Evolutionary conservation across 2,113 vertebrate genomes (phyloP).

Genomic region (Hippocampus abdominalis): DNA sequence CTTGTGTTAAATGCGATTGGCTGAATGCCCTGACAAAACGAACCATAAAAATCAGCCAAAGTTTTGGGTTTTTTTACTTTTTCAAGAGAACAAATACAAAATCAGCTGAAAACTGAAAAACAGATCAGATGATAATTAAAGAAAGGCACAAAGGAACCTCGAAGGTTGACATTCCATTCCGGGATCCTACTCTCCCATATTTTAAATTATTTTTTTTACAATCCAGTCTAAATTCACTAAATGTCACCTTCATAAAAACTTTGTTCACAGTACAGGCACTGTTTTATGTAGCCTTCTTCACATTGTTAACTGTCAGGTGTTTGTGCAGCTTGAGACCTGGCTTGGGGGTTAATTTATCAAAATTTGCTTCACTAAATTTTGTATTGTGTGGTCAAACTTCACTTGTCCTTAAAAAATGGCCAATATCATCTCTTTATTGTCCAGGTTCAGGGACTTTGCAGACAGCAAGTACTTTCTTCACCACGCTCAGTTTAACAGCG

Average conservation of each 20-base stretch:
- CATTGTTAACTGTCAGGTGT: background rate
- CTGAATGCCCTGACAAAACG: too few species aligned
- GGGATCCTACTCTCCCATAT: background rate
- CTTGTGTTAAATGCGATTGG: too few species aligned
- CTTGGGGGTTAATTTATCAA: background rate
- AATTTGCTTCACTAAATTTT: background rate
- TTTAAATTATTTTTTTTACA: background rate
- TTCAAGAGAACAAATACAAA: too few species aligned
- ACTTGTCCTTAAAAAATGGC: background rate
- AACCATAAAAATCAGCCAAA: too few species aligned
- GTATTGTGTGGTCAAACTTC: background rate
- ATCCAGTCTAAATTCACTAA: too few species aligned
- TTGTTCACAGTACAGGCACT: too few species aligned
- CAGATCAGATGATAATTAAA: background rate
- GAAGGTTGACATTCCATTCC: background rate
- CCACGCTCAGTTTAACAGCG: constrained; percentile 84
- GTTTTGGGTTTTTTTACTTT: too few species aligned
- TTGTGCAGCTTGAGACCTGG: too few species aligned
- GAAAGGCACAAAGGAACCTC: background rate
- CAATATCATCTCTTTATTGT: background rate
- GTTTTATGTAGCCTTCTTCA: background rate
- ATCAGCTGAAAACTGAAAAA: too few species aligned
- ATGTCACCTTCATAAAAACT: too few species aligned
- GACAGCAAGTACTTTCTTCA: constrained; percentile 89
- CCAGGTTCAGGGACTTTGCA: constrained; percentile 80